Evolutionary conservation across 2,113 vertebrate genomes (phyloP).

Genomic region (Hyperoodon ampullatus): DNA sequence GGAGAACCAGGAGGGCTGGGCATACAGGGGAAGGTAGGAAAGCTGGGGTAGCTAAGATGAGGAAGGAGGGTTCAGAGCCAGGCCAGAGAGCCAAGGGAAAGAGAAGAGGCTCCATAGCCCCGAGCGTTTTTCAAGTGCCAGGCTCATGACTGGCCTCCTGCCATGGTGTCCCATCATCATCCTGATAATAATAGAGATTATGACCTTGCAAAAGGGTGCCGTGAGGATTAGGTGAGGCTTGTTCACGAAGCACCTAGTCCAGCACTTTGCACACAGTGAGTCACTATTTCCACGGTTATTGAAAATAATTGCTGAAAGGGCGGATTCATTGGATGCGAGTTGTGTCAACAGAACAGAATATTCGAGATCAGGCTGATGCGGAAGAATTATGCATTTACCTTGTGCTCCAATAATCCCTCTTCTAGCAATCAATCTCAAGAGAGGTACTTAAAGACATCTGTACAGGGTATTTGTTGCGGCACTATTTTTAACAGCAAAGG

Average conservation of each 20-base stretch:
- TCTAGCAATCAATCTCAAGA: too few relatives aligned
- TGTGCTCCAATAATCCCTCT: not conserved
- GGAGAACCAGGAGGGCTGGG: not conserved
- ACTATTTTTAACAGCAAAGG: too few relatives aligned
- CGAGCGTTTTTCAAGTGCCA: fast-evolving
- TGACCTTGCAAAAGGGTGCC: not conserved
- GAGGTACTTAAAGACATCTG: too few relatives aligned
- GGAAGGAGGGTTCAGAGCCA: not conserved
- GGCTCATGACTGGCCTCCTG: too few relatives aligned
- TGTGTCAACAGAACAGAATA: not conserved
- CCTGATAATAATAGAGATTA: not conserved
- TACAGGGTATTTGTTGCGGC: too few relatives aligned
- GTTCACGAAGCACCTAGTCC: not conserved
- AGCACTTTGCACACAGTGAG: not conserved
- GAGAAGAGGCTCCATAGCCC: not conserved
- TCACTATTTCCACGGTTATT: not conserved
- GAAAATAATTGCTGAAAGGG: not conserved
- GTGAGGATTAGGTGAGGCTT: not conserved
- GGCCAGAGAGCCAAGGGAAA: not conserved
- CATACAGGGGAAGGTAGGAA: not conserved
- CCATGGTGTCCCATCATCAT: not conserved
- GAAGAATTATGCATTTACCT: not conserved
- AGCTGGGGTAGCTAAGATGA: too few relatives aligned
- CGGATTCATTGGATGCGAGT: too few relatives aligned
- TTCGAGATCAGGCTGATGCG: too few relatives aligned